These are phyloP conservation scores for Deroplatys truncata DNA, from an alignment of 2,888 invertebrate species.

Conservation along the genomic window DNA sequence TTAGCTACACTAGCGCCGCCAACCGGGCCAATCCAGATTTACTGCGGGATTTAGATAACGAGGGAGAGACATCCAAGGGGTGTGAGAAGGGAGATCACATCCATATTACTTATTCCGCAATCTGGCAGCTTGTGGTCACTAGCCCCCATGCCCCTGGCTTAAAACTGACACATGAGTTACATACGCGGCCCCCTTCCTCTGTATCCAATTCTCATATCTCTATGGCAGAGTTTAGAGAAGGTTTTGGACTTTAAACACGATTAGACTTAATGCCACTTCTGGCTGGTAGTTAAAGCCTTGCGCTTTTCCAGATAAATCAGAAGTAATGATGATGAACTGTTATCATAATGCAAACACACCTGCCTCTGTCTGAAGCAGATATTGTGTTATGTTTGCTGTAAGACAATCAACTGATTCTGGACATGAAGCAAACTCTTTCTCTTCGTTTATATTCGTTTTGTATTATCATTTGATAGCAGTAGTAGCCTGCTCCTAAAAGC, in stretches of 20 bases:
- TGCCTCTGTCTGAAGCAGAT: not conserved
- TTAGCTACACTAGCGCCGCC: not conserved
- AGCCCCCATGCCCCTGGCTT: not conserved
- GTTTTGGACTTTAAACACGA: constrained; percentile 1
- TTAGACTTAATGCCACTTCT: not conserved
- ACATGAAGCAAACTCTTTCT: no score
- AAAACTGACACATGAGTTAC: not conserved
- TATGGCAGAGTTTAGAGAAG: not conserved
- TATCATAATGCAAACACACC: not conserved
- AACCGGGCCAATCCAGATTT: constrained; percentile 16
- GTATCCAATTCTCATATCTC: not conserved
- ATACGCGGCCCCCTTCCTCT: not conserved
- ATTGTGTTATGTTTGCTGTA: not conserved
- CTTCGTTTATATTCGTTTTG: no score
- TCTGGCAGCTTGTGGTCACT: constrained; percentile 15
- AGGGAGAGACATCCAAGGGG: not conserved
- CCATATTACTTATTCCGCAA: constrained; percentile 23
- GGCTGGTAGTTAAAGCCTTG: not conserved
- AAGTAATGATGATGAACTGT: not conserved
- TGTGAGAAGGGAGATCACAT: constrained; percentile 8
- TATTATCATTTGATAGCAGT: no score
- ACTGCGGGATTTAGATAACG: constrained; percentile 24
- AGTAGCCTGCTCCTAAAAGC: no score
- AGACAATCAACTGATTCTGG: not conserved
- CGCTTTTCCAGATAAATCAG: constrained; percentile 1